Conservation (phyloP, 1,140 invertebrate genomes). For the Lysiphlebus fabarum region DNA sequence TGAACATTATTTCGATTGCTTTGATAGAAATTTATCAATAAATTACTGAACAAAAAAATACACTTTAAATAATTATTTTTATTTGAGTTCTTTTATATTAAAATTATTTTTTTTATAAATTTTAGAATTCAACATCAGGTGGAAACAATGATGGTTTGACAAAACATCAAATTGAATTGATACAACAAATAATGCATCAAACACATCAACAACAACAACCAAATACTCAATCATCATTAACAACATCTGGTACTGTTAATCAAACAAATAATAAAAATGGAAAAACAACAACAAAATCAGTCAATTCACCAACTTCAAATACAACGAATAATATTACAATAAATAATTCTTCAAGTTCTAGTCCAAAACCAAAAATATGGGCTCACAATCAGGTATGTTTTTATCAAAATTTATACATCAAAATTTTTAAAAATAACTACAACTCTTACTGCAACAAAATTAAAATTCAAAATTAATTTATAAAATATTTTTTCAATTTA, state of each 20-base stretch:
- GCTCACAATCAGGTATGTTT: conserved; percentile 47
- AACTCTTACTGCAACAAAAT: background rate
- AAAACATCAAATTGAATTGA: conserved; percentile 71
- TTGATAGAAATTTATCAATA: no score
- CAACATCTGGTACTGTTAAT: conserved; percentile 35
- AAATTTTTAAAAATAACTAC: background rate
- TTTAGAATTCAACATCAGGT: conserved; percentile 50
- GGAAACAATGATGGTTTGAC: conserved; percentile 65
- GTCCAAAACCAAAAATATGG: conserved; percentile 52
- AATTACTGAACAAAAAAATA: no score
- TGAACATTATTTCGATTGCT: no score
- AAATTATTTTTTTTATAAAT: conserved; percentile 24
- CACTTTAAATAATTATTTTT: no score
- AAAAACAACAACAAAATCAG: conserved; percentile 45
- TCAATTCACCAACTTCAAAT: conserved; percentile 35
- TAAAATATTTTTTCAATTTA: no score
- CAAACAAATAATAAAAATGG: conserved; percentile 37
- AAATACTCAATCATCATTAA: conserved; percentile 30
- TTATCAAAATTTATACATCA: background rate
- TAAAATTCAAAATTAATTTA: no score
- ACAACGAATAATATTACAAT: conserved; percentile 33
- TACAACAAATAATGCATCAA: conserved; percentile 76
- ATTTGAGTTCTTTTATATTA: conserved; percentile 5
- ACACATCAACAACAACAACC: conserved; percentile 57
- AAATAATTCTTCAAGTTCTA: conserved; percentile 42